phyloP scores from a whole-genome alignment of 1,140 invertebrate species.

The Lerema accius region DNA sequence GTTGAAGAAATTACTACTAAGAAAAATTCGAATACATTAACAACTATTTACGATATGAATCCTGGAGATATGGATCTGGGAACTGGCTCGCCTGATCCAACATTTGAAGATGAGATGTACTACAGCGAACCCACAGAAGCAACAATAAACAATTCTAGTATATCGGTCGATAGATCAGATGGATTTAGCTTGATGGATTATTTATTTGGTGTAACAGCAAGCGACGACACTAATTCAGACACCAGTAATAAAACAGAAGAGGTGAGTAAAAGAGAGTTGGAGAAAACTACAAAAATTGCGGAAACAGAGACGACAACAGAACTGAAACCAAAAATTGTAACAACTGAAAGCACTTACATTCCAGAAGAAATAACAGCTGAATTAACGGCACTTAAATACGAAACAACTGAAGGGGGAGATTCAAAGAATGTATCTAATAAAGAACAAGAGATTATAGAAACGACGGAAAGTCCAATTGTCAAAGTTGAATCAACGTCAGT shows the following conservation, averaged over 20 bases:
- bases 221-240: conserved; percentile 36
- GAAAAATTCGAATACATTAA: conserved; percentile 37
- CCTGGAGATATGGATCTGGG: conserved; percentile 72
- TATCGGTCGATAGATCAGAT: conserved; percentile 57
- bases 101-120: conserved; percentile 56
- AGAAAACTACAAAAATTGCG: conserved; percentile 37
- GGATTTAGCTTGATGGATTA: conserved; percentile 75
- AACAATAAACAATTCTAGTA: conserved; percentile 37
- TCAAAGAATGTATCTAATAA: conserved; percentile 26
- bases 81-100: conserved; percentile 71
- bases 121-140: conserved; percentile 59
- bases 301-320: conserved; percentile 29
- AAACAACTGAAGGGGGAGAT: conserved; percentile 42
- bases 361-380: conserved; percentile 70
- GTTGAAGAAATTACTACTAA: conserved; percentile 40
- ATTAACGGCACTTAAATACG: conserved; percentile 35
- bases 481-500: conserved; percentile 63
- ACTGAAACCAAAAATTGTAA: conserved; percentile 48
- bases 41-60: conserved; percentile 44
- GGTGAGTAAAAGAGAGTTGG: conserved; percentile 31
- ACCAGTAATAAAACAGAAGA: conserved; percentile 34
- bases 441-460: conserved; percentile 32
- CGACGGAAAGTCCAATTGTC: conserved; percentile 52
- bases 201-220: conserved; percentile 62
- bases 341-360: conserved; percentile 67